Conservation (phyloP, 2,797 vertebrate genomes). For the Pseudochirops corinnae region DNA sequence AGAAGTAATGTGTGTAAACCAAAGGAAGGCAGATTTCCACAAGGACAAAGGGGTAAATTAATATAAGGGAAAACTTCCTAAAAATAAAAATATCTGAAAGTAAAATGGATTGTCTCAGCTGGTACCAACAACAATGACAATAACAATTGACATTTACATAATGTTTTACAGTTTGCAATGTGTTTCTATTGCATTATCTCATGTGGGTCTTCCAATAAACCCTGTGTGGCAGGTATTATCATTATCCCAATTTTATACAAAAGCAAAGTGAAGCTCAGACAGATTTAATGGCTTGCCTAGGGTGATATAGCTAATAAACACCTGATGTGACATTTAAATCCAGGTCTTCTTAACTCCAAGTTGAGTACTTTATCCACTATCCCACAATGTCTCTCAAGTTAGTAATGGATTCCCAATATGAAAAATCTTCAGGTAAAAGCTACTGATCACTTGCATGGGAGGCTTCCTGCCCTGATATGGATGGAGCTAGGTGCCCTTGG, state of each 20-base stretch:
- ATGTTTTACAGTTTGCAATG: not conserved
- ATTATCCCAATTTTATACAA: not conserved
- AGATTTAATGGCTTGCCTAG: not conserved
- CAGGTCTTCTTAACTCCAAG: not conserved
- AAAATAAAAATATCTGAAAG: not conserved
- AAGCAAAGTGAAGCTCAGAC: not conserved
- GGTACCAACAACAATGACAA: not conserved
- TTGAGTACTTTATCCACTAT: not conserved
- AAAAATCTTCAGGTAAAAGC: not conserved
- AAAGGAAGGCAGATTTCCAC: not conserved
- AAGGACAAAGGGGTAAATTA: not conserved
- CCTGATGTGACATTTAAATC: not conserved
- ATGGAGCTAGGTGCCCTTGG: not conserved
- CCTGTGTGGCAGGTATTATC: not conserved
- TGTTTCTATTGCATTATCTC: not conserved
- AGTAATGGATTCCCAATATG: not conserved
- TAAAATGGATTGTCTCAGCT: not conserved
- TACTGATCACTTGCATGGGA: not conserved
- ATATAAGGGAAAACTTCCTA: not conserved
- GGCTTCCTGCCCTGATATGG: not conserved
- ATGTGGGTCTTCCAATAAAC: not conserved
- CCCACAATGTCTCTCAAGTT: not conserved
- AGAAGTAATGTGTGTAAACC: not conserved
- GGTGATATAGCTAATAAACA: not conserved
- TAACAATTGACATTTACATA: not conserved